Evolutionary conservation across 2,113 vertebrate genomes (phyloP), one percentile per base, ranked within the genome.

Genomic region (Mormyrus lacerda): DNA sequence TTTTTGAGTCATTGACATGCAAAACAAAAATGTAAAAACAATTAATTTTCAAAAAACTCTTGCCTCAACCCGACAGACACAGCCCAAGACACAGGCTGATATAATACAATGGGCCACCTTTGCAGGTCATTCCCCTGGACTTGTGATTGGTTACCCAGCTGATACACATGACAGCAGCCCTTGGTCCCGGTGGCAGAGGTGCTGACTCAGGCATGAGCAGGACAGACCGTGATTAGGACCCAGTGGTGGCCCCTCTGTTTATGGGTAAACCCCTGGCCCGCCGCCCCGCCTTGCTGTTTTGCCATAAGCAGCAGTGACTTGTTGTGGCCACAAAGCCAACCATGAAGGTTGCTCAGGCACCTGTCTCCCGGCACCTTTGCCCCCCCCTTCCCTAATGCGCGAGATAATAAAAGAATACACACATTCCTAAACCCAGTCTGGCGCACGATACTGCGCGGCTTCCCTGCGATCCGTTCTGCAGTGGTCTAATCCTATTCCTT

Each of bases 271-370:
- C 93, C 79, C 7, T 88, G 88, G 45, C 53, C 31, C 42, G 87
- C 88, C 87, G 35, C 89, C 83, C 65, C 84, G 90, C 89, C 48
- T 88, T 35, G 27, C 87, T 95, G 94, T 95, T 95, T 96, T 93
- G 91, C 94, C 93, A 88, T 92, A 95, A 95, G 95, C 95, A 95
- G 91, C n/a, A 53, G 21, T 13, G 91, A 89, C 91, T 92, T 95
- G 93, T 96, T 95, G 92, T 95, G 95, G 92, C 94, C 94, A 95
- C 94, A 95, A 1, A 89, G 91, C 89, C 91, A 90, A 92, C 92
- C 94, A 94, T 94, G 94, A 93, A 94, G 93, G 92, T 93, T 44
- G 88, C 91, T 92, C 93, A 92, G 90, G 92, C 91, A 91, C 91
- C 91, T 91, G 93, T 90, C 90, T 90, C 89, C 89, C 83, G 91